Evolutionary conservation across 2,797 vertebrate genomes (phyloP).

Genomic region (Gymnoscopelus microlampas): DNA sequence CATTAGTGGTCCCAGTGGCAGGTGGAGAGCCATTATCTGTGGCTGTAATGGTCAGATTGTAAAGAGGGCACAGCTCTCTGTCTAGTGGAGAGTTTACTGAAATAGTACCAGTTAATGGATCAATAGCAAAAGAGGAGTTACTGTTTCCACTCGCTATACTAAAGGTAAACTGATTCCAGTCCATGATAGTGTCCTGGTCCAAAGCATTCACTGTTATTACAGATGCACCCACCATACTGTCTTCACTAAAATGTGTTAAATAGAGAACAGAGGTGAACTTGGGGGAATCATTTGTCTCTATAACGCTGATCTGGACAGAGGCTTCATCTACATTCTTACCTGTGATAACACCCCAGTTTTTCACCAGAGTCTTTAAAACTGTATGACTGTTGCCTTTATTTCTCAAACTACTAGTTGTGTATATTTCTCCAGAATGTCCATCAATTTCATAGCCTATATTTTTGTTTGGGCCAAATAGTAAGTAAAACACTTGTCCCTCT

Average conservation of each 20-base stretch:
- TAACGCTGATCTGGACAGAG: slow-evolving; percentile 71
- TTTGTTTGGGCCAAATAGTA: slow-evolving; percentile 77
- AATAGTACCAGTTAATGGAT: slow-evolving; percentile 75
- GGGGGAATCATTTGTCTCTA: slow-evolving; percentile 79
- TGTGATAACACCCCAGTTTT: slow-evolving; percentile 78
- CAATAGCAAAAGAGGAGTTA: slow-evolving; percentile 75
- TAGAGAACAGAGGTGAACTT: slow-evolving; percentile 66
- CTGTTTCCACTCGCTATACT: slow-evolving; percentile 75
- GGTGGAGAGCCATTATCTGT: slow-evolving; percentile 77
- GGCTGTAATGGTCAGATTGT: slow-evolving; percentile 80
- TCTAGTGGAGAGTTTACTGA: slow-evolving; percentile 75
- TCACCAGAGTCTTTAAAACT: slow-evolving; percentile 76
- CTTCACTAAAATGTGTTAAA: slow-evolving; percentile 67
- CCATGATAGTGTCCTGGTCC: slow-evolving; percentile 74
- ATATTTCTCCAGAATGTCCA: slow-evolving; percentile 74
- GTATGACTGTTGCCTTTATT: slow-evolving; percentile 66
- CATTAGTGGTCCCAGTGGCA: slow-evolving; percentile 74
- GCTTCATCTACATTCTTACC: slow-evolving; percentile 77
- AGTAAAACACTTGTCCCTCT: slow-evolving; percentile 78
- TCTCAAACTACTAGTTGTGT: slow-evolving; percentile 70
- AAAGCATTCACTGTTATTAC: slow-evolving; percentile 71
- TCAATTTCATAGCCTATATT: slow-evolving; percentile 71
- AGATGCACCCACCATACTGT: slow-evolving; percentile 62
- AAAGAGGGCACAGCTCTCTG: slow-evolving; percentile 77
- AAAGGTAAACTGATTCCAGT: slow-evolving; percentile 77